These are phyloP conservation scores for Tautogolabrus adspersus DNA, from an alignment of 2,113 vertebrate genomes.

Conservation along the genomic window DNA sequence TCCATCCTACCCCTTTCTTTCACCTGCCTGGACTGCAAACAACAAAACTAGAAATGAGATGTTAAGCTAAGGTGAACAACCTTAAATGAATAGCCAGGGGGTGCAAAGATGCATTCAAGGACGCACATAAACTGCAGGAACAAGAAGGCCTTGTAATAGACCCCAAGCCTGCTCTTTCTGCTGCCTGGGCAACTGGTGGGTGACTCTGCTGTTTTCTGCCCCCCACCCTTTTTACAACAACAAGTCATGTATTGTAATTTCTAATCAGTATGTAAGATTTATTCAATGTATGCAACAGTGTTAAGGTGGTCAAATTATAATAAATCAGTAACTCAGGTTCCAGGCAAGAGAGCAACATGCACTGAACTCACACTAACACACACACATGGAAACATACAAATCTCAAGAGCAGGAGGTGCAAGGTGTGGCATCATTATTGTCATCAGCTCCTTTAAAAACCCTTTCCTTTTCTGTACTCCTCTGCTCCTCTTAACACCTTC, in stretches of 20 bases:
- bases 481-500: conserved; percentile 46
- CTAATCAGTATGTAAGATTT: conserved; percentile 10
- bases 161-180: background rate
- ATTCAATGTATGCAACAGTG: conserved; percentile 41
- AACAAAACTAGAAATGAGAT: conserved; percentile 33
- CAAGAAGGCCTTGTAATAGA: conserved; percentile 4
- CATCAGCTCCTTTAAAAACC: conserved; percentile 3
- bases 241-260: conserved; percentile 24
- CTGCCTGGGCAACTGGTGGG: conserved; percentile 27
- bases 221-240: conserved; percentile 11
- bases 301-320: conserved; percentile 21
- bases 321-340: conserved; percentile 15
- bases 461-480: background rate
- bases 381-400: background rate
- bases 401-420: background rate
- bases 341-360: conserved; percentile 27
- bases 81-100: conserved; percentile 18
- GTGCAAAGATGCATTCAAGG: conserved; percentile 39
- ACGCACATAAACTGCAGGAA: conserved; percentile 34
- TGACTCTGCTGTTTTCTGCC: conserved; percentile 3
- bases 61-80: conserved; percentile 12
- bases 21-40: conserved; percentile 6
- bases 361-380: background rate
- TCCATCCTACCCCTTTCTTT: background rate
- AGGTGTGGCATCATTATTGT: conserved; percentile 22